A percentile compares a stretch with the other conserved stretches of the same genome.
Evolutionary conservation across 64 coral and sea anemone genomes (phyloP).

Genomic region (Montipora efflorescens): DNA sequence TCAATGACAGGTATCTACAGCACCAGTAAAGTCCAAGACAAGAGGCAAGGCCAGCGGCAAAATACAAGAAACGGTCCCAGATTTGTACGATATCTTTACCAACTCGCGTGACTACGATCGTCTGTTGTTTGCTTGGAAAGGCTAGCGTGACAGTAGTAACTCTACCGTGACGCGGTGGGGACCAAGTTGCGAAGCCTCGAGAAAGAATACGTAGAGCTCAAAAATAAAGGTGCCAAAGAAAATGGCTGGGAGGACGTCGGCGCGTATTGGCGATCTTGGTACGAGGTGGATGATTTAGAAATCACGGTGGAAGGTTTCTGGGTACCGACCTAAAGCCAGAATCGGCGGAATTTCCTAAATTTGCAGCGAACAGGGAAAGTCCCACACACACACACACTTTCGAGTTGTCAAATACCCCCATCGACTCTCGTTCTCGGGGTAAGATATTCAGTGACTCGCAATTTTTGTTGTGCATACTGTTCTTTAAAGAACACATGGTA

Average conservation of each 20-base stretch:
- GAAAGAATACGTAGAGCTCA: constrained; percentile 70
- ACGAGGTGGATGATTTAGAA: constrained; percentile 57
- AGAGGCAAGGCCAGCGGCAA: not conserved
- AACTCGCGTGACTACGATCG: constrained; percentile 56
- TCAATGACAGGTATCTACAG: constrained; percentile 50
- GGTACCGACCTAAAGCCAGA: too few species aligned
- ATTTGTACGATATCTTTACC: constrained; percentile 69
- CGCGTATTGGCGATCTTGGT: constrained; percentile 84
- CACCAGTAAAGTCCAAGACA: constrained; percentile 44
- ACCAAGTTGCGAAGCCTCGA: constrained; percentile 76
- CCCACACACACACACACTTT: too few species aligned
- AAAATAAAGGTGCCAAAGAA: constrained; percentile 81
- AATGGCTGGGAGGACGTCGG: constrained; percentile 73
- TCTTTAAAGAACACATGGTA: too few species aligned
- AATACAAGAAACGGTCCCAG: constrained; percentile 67
- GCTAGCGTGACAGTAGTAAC: constrained; percentile 30
- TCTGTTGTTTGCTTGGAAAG: constrained; percentile 82
- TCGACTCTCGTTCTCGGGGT: too few species aligned
- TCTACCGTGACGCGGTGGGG: constrained; percentile 61
- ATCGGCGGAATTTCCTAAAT: too few species aligned
- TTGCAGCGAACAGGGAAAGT: too few species aligned
- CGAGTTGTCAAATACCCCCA: too few species aligned
- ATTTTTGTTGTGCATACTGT: too few species aligned
- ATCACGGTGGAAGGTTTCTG: constrained; percentile 18
- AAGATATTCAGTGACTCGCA: too few species aligned